Evolutionary conservation across 2,797 vertebrate species (phyloP).

Genomic region (Leptodactylus fallax): DNA sequence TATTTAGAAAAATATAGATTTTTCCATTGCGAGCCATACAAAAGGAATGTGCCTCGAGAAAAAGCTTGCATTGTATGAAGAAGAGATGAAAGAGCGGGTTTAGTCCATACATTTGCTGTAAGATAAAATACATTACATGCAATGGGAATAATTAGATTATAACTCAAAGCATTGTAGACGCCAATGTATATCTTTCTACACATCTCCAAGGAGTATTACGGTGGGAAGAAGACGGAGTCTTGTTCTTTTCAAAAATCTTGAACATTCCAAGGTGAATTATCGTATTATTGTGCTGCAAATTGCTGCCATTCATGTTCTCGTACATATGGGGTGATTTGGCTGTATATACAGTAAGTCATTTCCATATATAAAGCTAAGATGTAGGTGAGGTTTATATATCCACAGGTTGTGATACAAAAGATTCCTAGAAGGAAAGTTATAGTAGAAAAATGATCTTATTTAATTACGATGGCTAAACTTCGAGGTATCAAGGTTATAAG

Average conservation of each 20-base stretch:
- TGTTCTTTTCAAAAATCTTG: not conserved
- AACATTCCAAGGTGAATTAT: constrained; percentile 15
- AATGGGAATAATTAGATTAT: constrained; percentile 26
- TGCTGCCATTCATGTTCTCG: not conserved
- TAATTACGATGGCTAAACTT: not conserved
- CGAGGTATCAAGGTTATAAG: not conserved
- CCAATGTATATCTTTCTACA: not conserved
- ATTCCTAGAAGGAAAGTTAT: not conserved
- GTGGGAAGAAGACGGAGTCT: not conserved
- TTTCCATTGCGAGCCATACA: not conserved
- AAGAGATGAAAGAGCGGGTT: constrained; percentile 3
- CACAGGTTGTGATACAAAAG: too few species aligned
- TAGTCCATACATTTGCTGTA: constrained; percentile 18
- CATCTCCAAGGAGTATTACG: not conserved
- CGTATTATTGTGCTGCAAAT: constrained; percentile 17
- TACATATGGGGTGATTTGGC: not conserved
- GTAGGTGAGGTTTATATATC: not conserved
- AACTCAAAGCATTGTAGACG: not conserved
- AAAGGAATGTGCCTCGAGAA: not conserved
- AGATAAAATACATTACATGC: not conserved
- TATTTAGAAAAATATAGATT: not conserved
- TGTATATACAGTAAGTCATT: not conserved
- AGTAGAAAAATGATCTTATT: not conserved
- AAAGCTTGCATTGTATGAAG: constrained; percentile 1
- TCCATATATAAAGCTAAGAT: not conserved